Evolutionary conservation across 2,113 vertebrate genomes (phyloP).

Genomic region (Scomber japonicus): DNA sequence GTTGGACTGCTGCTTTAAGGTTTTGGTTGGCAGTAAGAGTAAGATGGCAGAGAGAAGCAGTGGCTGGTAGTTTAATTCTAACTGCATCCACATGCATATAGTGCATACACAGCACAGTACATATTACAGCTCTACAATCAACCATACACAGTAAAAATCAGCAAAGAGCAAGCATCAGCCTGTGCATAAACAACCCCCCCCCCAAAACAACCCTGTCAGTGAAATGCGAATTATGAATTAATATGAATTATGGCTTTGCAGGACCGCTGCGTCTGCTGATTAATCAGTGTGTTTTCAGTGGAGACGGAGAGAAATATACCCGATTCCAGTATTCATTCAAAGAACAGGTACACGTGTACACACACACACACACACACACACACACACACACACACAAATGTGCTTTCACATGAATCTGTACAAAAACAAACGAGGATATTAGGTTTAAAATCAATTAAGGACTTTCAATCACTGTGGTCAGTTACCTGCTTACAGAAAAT

Average conservation of each 20-base stretch:
- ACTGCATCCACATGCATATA: neutral
- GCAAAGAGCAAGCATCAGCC: constrained; percentile 44
- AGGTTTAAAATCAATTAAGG: constrained; percentile 22
- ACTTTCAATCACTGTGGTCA: neutral
- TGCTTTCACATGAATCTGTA: neutral
- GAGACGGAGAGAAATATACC: constrained; percentile 32
- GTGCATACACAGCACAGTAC: neutral
- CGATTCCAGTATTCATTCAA: constrained; percentile 14
- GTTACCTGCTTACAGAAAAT: neutral
- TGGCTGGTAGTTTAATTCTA: neutral
- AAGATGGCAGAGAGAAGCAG: neutral
- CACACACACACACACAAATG: constrained; percentile 12
- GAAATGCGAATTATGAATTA: constrained; percentile 76
- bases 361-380: neutral
- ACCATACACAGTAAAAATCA: constrained; percentile 54
- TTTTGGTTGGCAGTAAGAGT: constrained; percentile 3
- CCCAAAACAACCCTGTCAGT: constrained; percentile 51
- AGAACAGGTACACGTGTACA: constrained; percentile 34
- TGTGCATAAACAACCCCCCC: constrained; percentile 62
- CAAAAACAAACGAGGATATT: constrained; percentile 31
- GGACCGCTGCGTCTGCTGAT: constrained; percentile 59
- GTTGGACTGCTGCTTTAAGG: constrained; percentile 20
- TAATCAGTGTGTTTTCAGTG: constrained; percentile 68
- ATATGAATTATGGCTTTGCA: constrained; percentile 73
- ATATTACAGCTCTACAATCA: constrained; percentile 38